Conservation (phyloP, 1,140 invertebrate species). For the Hestina assimilis region DNA sequence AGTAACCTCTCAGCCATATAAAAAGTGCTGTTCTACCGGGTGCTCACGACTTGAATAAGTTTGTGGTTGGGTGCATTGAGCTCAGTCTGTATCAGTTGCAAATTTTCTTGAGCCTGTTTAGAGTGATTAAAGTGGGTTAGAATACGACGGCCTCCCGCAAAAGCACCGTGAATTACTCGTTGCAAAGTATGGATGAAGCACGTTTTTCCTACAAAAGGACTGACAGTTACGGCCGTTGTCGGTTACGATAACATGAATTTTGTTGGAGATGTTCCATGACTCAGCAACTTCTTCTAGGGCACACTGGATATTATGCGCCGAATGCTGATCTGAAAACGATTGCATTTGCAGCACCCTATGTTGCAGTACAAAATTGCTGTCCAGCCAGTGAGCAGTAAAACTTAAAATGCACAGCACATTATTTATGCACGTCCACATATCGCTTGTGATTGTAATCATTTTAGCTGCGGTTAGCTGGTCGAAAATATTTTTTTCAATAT, state of each 20-base stretch:
- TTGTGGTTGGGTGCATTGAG: not conserved
- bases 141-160: not conserved
- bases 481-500: not conserved
- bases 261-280: slow-evolving; percentile 21
- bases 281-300: slow-evolving; percentile 20
- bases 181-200: not conserved
- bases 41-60: not conserved
- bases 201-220: not conserved
- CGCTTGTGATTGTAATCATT: slow-evolving; percentile 1
- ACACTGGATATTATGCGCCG: slow-evolving; percentile 12
- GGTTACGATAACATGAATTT: slow-evolving; percentile 19
- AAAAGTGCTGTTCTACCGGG: not conserved
- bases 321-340: not conserved
- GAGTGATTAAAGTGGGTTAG: slow-evolving; percentile 17
- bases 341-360: slow-evolving; percentile 6
- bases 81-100: slow-evolving; percentile 11
- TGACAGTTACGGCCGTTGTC: slow-evolving; percentile 6
- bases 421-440: slow-evolving; percentile 1
- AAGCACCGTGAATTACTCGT: not conserved
- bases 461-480: not conserved
- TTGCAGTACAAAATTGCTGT: slow-evolving; percentile 16
- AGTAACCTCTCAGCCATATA: not conserved
- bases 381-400: slow-evolving; percentile 23
- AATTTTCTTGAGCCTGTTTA: slow-evolving; percentile 13
- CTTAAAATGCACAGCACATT: slow-evolving; percentile 4